Evolutionary conservation across 2,888 invertebrate genomes (phyloP).

Genomic region (Drepanosiphum platanoidis): DNA sequence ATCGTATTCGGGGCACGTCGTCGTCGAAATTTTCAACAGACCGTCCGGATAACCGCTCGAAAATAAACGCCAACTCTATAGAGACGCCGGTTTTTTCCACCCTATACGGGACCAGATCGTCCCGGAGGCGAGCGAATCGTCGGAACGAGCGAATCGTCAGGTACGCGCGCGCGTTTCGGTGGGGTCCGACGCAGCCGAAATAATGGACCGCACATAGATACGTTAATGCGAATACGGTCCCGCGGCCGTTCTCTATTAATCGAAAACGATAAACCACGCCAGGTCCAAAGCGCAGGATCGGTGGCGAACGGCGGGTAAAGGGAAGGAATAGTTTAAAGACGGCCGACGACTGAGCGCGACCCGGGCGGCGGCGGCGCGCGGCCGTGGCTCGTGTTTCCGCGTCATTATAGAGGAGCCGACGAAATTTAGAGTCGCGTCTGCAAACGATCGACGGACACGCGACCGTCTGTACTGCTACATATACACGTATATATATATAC

Average conservation of each 20-base stretch:
- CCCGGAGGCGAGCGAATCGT: no score
- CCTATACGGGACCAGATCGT: no score
- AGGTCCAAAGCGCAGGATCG: neutral
- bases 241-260: neutral
- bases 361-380: neutral
- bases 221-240: neutral
- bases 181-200: neutral
- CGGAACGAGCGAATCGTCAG: no score
- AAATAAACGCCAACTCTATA: no score
- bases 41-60: no score
- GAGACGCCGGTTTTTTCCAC: no score
- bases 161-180: no score
- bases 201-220: neutral
- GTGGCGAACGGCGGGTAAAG: neutral
- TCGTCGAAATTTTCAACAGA: no score
- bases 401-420: neutral
- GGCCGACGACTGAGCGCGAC: neutral
- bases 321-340: neutral
- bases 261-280: neutral
- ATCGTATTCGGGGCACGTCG: no score
- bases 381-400: neutral
- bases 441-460: constrained; percentile 29
- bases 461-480: neutral
- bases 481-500: neutral
- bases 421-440: neutral